Evolutionary conservation across 2,113 vertebrate genomes (phyloP).

Genomic region (Galeopterus variegatus): DNA sequence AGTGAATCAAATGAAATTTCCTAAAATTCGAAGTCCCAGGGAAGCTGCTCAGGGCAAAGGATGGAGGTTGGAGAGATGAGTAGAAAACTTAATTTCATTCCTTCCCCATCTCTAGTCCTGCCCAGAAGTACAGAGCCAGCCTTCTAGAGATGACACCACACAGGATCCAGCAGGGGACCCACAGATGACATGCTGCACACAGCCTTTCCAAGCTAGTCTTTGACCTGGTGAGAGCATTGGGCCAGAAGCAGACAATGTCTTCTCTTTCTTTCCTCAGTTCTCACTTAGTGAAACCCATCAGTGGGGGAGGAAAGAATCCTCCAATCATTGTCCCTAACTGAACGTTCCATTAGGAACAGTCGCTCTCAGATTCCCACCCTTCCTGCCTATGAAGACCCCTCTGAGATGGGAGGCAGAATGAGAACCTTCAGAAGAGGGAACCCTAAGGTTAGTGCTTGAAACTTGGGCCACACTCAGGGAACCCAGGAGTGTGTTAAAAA

Average conservation of each 20-base stretch:
- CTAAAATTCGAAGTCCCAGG: background rate
- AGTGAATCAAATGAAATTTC: background rate
- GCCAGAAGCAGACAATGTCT: background rate
- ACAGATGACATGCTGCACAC: background rate
- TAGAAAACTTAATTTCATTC: background rate
- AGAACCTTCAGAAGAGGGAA: background rate
- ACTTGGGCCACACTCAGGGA: background rate
- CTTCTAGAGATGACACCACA: background rate
- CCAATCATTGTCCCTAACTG: background rate
- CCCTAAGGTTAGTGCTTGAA: background rate
- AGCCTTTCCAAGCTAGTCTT: background rate
- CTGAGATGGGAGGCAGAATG: background rate
- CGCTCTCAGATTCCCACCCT: background rate
- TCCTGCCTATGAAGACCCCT: background rate
- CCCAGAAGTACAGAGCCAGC: background rate
- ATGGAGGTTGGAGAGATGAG: background rate
- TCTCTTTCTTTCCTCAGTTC: background rate
- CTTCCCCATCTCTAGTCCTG: background rate
- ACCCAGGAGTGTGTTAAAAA: background rate
- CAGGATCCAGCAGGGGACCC: background rate
- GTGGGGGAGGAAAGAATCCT: background rate
- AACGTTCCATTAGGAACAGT: background rate
- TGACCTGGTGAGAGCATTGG: background rate
- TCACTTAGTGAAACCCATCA: background rate
- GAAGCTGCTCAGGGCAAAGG: background rate